Percentiles rank a stretch among this genome's conserved stretches.
These are phyloP conservation scores for Nibea albiflora DNA, from an alignment of 2,113 vertebrate species.

Conservation along the genomic window DNA sequence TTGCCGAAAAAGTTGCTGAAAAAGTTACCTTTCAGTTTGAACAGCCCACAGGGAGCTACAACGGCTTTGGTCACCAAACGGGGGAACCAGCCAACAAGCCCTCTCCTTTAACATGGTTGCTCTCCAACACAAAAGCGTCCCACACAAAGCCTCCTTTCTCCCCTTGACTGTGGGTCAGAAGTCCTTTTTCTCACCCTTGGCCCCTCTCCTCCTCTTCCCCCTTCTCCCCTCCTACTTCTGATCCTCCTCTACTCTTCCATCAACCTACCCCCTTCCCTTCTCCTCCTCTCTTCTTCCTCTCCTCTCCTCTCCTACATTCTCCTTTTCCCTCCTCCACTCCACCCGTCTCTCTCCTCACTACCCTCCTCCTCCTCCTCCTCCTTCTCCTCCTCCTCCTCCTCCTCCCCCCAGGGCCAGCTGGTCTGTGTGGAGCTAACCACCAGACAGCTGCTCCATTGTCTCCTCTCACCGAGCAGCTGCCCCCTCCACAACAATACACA, in stretches of 20 bases:
- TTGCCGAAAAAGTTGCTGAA: conserved; percentile 45
- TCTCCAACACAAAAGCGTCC: conserved; percentile 90
- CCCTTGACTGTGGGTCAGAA: conserved; percentile 97
- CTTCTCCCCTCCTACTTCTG: conserved; percentile 86
- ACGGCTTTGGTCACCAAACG: conserved; percentile 74
- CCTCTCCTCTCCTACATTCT: conserved; percentile 45
- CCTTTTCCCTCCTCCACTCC: conserved; percentile 60
- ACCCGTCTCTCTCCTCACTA: conserved; percentile 50
- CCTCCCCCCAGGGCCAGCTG: conserved; percentile 89
- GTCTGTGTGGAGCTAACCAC: conserved; percentile 96
- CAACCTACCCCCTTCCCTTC: conserved; percentile 58
- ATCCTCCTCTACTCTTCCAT: conserved; percentile 60
- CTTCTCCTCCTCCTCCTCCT: conserved; percentile 33
- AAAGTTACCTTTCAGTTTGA: conserved; percentile 32
- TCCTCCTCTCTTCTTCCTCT: conserved; percentile 63
- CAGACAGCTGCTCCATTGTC: conserved; percentile 99
- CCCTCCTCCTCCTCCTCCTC: conserved; percentile 52
- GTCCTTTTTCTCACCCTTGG: conserved; percentile 94
- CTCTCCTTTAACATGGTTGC: conserved; percentile 92
- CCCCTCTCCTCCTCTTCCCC: conserved; percentile 92
- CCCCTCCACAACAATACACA: conserved; percentile 94
- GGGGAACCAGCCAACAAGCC: conserved; percentile 80
- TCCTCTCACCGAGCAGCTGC: conserved; percentile 94
- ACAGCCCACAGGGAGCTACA: conserved; percentile 17
- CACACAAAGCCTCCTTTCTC: conserved; percentile 92